These are phyloP conservation scores for Eleutherodactylus coqui DNA, from an alignment of 2,797 vertebrate species.

Conservation along the genomic window DNA sequence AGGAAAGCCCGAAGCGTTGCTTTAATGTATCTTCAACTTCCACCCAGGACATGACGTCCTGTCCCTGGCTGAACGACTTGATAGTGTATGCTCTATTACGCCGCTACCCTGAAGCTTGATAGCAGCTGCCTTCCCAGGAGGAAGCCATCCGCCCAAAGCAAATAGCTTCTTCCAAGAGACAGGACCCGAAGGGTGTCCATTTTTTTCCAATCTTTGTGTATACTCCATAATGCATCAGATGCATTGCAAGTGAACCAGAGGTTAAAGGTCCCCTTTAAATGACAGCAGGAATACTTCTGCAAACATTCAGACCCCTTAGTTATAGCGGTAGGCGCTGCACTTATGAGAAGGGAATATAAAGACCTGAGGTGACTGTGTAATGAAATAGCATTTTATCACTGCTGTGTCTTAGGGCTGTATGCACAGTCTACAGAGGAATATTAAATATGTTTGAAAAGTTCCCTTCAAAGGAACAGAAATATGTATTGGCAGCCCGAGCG, in stretches of 20 bases:
- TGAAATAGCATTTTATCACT: constrained; percentile 22
- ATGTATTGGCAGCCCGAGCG: neutral
- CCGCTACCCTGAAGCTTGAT: neutral
- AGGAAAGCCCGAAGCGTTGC: neutral
- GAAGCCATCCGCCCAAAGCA: neutral
- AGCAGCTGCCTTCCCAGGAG: neutral
- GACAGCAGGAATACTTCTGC: neutral
- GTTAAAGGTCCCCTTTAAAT: constrained; percentile 1
- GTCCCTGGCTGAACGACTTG: neutral
- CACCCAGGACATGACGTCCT: neutral
- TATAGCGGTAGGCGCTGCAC: neutral
- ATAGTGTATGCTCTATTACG: neutral
- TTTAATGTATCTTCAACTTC: neutral
- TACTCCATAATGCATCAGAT: neutral
- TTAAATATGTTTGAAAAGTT: constrained; percentile 39
- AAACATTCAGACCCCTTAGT: neutral
- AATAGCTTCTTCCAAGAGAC: neutral
- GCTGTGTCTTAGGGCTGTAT: neutral
- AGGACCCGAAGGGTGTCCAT: neutral
- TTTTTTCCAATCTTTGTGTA: neutral
- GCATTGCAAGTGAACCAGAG: neutral
- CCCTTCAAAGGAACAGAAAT: constrained; percentile 4
- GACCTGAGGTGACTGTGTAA: constrained; percentile 28
- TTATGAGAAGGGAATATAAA: neutral
- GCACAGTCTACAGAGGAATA: constrained; percentile 6